Base-by-base conservation (phyloP, 2,888 invertebrate genomes). In the Ernsta delagoae region DNA sequence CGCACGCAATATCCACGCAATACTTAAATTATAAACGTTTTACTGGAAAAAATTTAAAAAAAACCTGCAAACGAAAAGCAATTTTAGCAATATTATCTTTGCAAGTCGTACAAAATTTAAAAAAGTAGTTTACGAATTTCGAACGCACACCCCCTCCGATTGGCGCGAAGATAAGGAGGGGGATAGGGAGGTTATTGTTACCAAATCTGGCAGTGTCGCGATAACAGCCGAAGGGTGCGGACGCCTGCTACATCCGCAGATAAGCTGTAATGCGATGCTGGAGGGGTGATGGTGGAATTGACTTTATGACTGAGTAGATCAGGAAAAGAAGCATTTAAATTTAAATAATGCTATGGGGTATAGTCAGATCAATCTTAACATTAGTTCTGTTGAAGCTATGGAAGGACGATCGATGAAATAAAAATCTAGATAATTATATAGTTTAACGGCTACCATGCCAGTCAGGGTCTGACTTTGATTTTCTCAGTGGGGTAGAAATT, bases 121-220 rank as follows among this genome's bases (percentile, higher is more conserved):
- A 59, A 61, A 66, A 45, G 36, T 59, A 66, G 45, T 68, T 73
- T 78, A 73, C 73, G 57, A 75, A 77, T 77, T 75, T 76, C 72
- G 71, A 75, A 76, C 74, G 72, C 74, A 65, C 63, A 63, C 76
- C 81, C 90, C 90, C 88, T 87, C 78, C 78, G 92, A 92, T 92
- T 88, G 90, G 88, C 74, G 71, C 72, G 75, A 36, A 82, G 91
- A 92, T 92, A 91, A 87, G 73, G 72, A 73, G 31, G 69, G 74
- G 72, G 77, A 73, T 68, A 75, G 79, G 80, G 79, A 82, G 81
- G 82, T 82, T 84, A 87, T 90, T 90, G 90, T 91, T 88, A 83
- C 84, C 80, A 83, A 87, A 90, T 88, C 89, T 87, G 87, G 78
- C 87, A 89, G 88, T 90, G 83, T 88, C 85, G 77, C 79, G 91